Evolutionary conservation across 53 echinoderm and acorn worm genomes (phyloP).

Genomic region (Crossaster papposus): DNA sequence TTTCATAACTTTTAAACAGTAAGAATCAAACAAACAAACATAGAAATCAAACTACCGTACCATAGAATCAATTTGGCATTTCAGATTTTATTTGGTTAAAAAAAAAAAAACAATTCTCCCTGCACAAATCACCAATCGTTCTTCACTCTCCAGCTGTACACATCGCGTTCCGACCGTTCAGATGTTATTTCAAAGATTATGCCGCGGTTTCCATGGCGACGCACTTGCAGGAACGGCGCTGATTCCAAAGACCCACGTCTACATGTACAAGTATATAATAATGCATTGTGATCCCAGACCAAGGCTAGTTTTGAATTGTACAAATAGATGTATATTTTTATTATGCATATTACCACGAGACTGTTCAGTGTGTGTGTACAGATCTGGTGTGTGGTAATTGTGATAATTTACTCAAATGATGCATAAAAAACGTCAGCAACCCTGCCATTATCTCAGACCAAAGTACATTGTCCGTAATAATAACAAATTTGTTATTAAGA

Average conservation of each 20-base stretch:
- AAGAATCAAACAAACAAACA: no score
- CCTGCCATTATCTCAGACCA: background rate
- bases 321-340: background rate
- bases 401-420: background rate
- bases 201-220: conserved; percentile 43
- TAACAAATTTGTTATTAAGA: background rate
- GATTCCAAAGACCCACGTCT: background rate
- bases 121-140: background rate
- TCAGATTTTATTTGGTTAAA: no score
- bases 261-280: no score
- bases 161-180: background rate
- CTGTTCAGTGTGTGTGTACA: background rate
- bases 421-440: background rate
- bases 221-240: conserved; percentile 20
- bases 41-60: no score
- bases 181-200: conserved; percentile 8
- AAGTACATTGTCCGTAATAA: background rate
- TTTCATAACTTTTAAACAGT: no score
- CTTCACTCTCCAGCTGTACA: conserved; percentile 1
- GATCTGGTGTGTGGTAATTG: background rate
- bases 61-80: no score
- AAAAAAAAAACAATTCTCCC: background rate
- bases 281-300: background rate
- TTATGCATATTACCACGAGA: background rate
- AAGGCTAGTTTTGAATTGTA: background rate